Base-by-base conservation (phyloP, 2,797 vertebrate genomes). In the Buceros bicornis region DNA sequence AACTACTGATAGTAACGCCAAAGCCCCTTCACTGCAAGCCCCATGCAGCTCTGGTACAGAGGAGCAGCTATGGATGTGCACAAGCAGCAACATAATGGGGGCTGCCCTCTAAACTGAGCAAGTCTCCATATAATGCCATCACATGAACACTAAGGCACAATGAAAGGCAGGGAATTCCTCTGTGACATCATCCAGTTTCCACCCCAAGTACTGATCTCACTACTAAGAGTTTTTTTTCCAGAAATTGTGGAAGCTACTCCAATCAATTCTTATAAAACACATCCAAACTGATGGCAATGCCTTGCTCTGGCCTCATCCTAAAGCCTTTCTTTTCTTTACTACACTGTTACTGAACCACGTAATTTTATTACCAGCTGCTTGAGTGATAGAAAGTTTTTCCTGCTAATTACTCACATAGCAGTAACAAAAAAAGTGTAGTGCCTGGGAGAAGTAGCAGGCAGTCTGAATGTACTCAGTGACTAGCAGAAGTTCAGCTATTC, bases 401-500 rank as follows among this genome's bases (percentile, higher is more conserved):
- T 70, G 50, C 66, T 92, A 94, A 95, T 92, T 93, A 78, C 40
- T 82, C 69, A 58, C 20, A 2, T 15, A 95, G 72, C 67, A 95
- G 29, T 77, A 96, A 80, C 62, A 95, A 84, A 64, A 64, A 66
- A 89, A 85, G 33, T 56, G 65, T 35, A 71, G 61, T 48, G 67
- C 64, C 66, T 71, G 11, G 45, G 53, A 94, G 53, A 80, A 89
- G 85, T 2, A 93, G 74, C 42, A 57, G 53, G 47, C 83, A 73
- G 71, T 7, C 42, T 77, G 53, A 87, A 79, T 8, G 37, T 6
- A 43, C 47, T 45, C 53, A 24, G 51, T 90, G 86, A 85, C 86
- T 95, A 94, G 90, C n/a, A 91, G 74, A 92, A 90, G 80, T 25
- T 26, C 64, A 82, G 83, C 73, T 79, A 62, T 72, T 80, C 67